Evolutionary conservation across 2,113 vertebrate species (phyloP).

Genomic region (human (Homo sapiens)): GRCh38 chr2:70098001-70098500

Average conservation of each 20-base stretch:
- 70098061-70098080: no score
- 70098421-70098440: not conserved
- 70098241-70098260: not conserved
- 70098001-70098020: no score
- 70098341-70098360: not conserved
- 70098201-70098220: not conserved
- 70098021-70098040: no score
- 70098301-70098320: conserved; percentile 5
- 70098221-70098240: not conserved
- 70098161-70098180: not conserved
- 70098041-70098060: no score
- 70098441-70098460: not conserved
- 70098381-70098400: not conserved
- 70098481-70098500: no score
- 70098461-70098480: no score
- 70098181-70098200: not conserved
- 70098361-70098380: not conserved
- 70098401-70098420: not conserved
- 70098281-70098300: not conserved
- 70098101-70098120: no score
- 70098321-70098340: not conserved
- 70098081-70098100: no score
- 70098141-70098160: not conserved
- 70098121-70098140: not conserved
- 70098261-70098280: not conserved